Evolutionary conservation across 1,140 invertebrate species (phyloP).

Genomic region (Thaumatotibia leucotreta): DNA sequence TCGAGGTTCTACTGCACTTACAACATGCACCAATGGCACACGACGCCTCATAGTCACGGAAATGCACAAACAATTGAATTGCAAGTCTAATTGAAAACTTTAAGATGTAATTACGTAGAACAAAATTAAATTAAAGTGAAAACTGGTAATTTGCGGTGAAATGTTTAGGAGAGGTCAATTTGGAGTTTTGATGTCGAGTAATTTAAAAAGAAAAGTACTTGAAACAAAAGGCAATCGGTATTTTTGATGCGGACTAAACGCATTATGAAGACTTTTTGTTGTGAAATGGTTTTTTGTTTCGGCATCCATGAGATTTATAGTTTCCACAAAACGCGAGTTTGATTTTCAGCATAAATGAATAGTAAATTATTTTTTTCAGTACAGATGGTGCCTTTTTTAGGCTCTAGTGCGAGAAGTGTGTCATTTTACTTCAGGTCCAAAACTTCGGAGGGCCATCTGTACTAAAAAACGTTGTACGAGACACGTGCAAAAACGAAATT

Average conservation of each 20-base stretch:
- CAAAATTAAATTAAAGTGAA: not conserved
- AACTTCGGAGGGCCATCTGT: no score
- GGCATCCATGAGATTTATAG: not conserved
- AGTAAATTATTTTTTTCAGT: no score
- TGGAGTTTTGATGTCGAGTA: not conserved
- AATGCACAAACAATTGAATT: constrained; percentile 7
- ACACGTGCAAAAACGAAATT: no score
- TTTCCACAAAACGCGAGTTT: no score
- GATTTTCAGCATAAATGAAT: no score
- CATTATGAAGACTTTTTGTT: not conserved
- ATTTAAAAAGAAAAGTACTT: not conserved
- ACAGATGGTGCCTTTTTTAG: no score
- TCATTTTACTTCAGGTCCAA: no score
- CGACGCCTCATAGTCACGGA: not conserved
- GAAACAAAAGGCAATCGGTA: constrained; percentile 8
- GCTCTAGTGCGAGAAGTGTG: no score
- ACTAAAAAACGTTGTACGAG: no score
- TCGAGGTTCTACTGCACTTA: not conserved
- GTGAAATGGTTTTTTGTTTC: not conserved
- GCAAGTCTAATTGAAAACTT: constrained; percentile 1
- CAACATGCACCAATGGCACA: not conserved
- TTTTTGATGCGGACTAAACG: not conserved
- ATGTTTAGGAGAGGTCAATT: not conserved
- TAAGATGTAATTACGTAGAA: not conserved
- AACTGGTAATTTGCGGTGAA: not conserved